phyloP scores from a whole-genome alignment of 2,113 vertebrate genomes.

The Pseudorasbora parva region DNA sequence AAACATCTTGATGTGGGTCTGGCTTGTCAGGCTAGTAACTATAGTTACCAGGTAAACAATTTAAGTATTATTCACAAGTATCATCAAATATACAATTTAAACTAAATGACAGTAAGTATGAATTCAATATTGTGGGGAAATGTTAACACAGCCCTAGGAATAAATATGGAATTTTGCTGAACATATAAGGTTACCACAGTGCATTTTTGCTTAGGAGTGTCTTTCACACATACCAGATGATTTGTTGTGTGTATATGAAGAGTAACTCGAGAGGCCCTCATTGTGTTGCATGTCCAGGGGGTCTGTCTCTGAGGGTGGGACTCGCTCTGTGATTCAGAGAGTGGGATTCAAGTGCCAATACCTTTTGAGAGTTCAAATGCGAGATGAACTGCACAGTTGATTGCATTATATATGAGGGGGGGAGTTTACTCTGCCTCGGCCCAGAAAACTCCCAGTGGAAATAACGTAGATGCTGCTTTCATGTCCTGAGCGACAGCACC shows the following conservation, averaged over 20 bases:
- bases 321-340: not conserved
- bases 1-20: too few species aligned
- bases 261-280: not conserved
- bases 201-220: not conserved
- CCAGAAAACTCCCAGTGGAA: slow-evolving; percentile 29
- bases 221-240: not conserved
- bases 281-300: slow-evolving; percentile 18
- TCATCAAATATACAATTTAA: not conserved
- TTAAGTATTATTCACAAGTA: not conserved
- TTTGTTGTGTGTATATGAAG: slow-evolving; percentile 6
- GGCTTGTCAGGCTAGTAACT: too few species aligned
- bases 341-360: slow-evolving; percentile 41
- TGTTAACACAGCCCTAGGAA: not conserved
- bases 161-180: not conserved
- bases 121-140: not conserved
- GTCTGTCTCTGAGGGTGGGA: slow-evolving; percentile 1
- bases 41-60: not conserved
- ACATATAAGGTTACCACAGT: not conserved
- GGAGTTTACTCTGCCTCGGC: not conserved
- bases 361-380: slow-evolving; percentile 36
- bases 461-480: slow-evolving; percentile 38
- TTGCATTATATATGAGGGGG: slow-evolving; percentile 29
- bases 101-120: not conserved
- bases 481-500: slow-evolving; percentile 14
- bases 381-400: slow-evolving; percentile 25